Percentiles rank a stretch among this genome's conserved stretches.
Conservation (phyloP, 1,140 invertebrate species). For the Drosophila sp. region DNA sequence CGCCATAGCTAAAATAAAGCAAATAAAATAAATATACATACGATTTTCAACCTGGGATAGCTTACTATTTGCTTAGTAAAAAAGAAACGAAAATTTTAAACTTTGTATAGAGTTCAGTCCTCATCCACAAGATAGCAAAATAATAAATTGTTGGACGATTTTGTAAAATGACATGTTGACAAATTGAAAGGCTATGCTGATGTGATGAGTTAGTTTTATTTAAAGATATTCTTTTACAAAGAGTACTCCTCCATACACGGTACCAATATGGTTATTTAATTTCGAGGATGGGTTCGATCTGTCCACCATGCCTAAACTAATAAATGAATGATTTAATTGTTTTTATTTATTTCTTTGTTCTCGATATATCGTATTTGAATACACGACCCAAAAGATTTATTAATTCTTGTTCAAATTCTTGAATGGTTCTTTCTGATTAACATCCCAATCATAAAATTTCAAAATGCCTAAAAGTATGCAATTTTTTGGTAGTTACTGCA, state of each 20-base stretch:
- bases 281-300: too few species aligned
- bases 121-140: background rate
- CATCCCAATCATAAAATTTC: background rate
- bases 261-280: too few species aligned
- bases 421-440: too few species aligned
- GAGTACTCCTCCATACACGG: too few species aligned
- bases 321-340: too few species aligned
- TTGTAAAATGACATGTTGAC: background rate
- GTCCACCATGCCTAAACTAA: too few species aligned
- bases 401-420: too few species aligned
- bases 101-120: background rate
- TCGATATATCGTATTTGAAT: background rate
- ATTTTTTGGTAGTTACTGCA: background rate
- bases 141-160: background rate
- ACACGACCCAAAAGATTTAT: too few species aligned
- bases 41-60: background rate
- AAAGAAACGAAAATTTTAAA: background rate
- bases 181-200: background rate
- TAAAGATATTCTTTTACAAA: too few species aligned
- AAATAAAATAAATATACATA: background rate
- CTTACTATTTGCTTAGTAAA: background rate
- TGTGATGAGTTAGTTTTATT: background rate
- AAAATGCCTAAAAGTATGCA: conserved; percentile 7
- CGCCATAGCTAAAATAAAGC: conserved; percentile 8
- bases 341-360: background rate